phyloP scores from a whole-genome alignment of 2,113 vertebrate genomes.

The Myocastor coypus region DNA sequence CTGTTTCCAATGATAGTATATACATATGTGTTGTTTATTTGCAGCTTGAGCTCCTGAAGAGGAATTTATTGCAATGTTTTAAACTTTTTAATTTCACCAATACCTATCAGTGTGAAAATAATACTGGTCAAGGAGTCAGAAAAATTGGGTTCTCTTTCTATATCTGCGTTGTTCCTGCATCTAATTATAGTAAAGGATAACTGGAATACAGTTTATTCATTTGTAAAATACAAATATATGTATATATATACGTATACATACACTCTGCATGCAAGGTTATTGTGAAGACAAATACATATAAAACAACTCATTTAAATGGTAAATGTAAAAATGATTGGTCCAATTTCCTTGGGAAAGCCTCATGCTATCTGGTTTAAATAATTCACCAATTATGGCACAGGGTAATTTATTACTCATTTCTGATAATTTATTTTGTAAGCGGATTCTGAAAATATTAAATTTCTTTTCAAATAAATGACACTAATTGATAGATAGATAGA shows the following conservation, averaged over 20 bases:
- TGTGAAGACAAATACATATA: background rate
- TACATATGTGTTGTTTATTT: background rate
- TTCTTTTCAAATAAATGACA: background rate
- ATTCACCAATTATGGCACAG: background rate
- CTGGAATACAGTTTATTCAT: background rate
- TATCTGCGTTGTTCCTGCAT: background rate
- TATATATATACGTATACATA: too few relatives aligned
- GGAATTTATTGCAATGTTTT: background rate
- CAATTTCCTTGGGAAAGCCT: background rate
- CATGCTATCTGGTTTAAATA: background rate
- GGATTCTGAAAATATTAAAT: background rate
- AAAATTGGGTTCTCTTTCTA: background rate
- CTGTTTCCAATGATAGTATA: background rate
- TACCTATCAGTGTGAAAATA: background rate
- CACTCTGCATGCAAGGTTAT: background rate
- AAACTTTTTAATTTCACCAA: background rate
- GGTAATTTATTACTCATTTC: background rate
- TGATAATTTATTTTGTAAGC: slow-evolving; percentile 25
- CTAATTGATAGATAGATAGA: too few relatives aligned
- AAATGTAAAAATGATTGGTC: background rate
- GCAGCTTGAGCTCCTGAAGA: background rate
- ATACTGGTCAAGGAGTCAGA: background rate
- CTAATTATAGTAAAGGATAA: background rate
- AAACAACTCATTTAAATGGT: background rate
- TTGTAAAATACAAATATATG: background rate